Base-by-base conservation (phyloP, 1,140 invertebrate genomes). In the Cyclina sinensis region DNA sequence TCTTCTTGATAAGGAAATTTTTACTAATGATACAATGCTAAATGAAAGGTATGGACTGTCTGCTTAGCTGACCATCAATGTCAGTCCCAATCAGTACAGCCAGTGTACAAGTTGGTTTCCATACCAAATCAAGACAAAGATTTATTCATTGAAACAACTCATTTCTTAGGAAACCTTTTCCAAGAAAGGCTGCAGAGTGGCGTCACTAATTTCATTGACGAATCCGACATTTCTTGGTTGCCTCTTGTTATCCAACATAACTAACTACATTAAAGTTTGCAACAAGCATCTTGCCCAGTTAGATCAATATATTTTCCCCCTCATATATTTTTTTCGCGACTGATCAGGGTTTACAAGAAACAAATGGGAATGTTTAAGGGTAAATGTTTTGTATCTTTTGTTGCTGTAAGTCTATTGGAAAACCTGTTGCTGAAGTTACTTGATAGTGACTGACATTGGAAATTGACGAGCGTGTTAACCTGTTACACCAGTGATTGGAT, bases 151-250 rank as follows among this genome's bases (percentile, higher is more conserved):
- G 21, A 78, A 51, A 78, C 54, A 57, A 32, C 43, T 43, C 48
- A 62, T 84, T 73, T 73, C 59, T 73, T 74, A 43, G 12, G 39
- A 35, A 35, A 46, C 0, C 11, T 27, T 54, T 73, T 27, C 32
- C 48, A 24, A 21, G 27, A 59, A 32, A 73, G 43, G 43, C 14
- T 54, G 48, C 39, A 48, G 51, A 84, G 27, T 70, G 39, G 82
- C 48, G 68, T n/a, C 35, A 84, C 62, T 84, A 84, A 84, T 84
- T 84, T 84, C 82, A 84, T 84, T 84, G 82, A 43, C n/a, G 82
- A 48, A 65, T 35, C 62, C 35, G 32, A 48, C 37, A 51, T 48
- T 48, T 35, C 48, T 24, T 59, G 18, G 80, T 37, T 83, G 39
- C 37, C 11, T 18, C 48, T 54, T 68, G 62, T 84, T 84, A 70